These are phyloP conservation scores for Dascyllus trimaculatus DNA, from an alignment of 2,113 vertebrate genomes.

Conservation along the genomic window DNA sequence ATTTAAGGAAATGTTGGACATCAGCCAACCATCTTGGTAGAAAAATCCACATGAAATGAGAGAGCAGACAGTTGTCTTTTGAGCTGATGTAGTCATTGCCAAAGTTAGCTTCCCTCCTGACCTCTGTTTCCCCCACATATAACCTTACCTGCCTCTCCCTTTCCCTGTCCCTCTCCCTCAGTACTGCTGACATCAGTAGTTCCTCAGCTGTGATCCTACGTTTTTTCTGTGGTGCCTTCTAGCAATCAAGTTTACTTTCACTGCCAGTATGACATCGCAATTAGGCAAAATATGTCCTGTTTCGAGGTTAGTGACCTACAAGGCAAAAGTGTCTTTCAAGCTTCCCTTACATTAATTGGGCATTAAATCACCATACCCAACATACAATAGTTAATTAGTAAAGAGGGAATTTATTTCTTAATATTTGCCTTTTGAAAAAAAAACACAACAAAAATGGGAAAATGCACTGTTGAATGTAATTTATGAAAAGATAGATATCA, in stretches of 20 bases:
- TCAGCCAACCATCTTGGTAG: neutral
- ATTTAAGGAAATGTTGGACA: neutral
- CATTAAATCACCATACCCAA: neutral
- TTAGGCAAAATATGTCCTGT: constrained; percentile 46
- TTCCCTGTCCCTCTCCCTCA: neutral
- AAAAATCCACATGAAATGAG: constrained; percentile 37
- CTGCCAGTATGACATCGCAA: constrained; percentile 45
- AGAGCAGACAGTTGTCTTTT: constrained; percentile 31
- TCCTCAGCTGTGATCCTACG: constrained; percentile 48
- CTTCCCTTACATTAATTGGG: constrained; percentile 6
- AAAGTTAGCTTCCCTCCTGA: constrained; percentile 50
- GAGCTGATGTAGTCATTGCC: constrained; percentile 36
- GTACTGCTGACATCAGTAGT: constrained; percentile 60
- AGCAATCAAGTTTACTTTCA: constrained; percentile 53
- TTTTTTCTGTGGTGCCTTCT: constrained; percentile 17
- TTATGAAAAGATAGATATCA: neutral
- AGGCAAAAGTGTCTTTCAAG: constrained; percentile 14
- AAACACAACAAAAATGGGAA: neutral
- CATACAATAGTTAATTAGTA: neutral
- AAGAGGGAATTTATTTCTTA: neutral
- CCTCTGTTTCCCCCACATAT: constrained; percentile 37
- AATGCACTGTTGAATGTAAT: neutral
- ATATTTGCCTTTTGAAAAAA: neutral
- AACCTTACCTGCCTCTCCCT: constrained; percentile 40
- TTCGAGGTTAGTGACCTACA: constrained; percentile 40